Evolutionary conservation across 2,113 vertebrate species (phyloP).

Genomic region (Neodon shergylaensis): DNA sequence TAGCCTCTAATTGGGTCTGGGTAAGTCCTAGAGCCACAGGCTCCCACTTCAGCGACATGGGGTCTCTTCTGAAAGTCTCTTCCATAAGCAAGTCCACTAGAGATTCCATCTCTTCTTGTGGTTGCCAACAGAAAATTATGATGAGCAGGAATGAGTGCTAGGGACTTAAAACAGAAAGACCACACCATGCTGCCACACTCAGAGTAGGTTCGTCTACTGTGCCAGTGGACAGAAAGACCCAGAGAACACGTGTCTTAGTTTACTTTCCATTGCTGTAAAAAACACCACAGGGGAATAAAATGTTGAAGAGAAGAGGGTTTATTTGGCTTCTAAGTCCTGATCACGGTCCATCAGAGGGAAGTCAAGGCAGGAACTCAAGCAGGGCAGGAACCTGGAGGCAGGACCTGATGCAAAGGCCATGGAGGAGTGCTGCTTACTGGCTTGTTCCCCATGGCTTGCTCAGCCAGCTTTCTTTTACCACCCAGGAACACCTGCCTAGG

Average conservation of each 20-base stretch:
- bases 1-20: not conserved
- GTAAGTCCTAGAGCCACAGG: not conserved
- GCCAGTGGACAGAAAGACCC: not conserved
- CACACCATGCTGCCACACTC: not conserved
- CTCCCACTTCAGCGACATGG: not conserved
- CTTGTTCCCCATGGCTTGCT: not conserved
- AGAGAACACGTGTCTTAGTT: not conserved
- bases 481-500: not conserved
- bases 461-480: not conserved
- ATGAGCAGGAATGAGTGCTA: not conserved
- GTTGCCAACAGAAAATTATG: not conserved
- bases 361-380: not conserved
- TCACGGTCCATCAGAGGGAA: not conserved
- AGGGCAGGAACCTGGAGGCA: not conserved
- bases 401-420: not conserved
- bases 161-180: not conserved
- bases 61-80: not conserved
- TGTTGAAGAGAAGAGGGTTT: not conserved
- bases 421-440: not conserved
- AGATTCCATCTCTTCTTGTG: not conserved
- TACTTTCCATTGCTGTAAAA: not conserved
- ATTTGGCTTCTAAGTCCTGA: not conserved
- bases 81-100: not conserved
- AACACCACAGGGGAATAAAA: not conserved
- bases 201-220: not conserved